Percentiles rank a stretch among this genome's conserved stretches.
Evolutionary conservation across 2,888 invertebrate genomes (phyloP).

Genomic region (Empis stercorea): DNA sequence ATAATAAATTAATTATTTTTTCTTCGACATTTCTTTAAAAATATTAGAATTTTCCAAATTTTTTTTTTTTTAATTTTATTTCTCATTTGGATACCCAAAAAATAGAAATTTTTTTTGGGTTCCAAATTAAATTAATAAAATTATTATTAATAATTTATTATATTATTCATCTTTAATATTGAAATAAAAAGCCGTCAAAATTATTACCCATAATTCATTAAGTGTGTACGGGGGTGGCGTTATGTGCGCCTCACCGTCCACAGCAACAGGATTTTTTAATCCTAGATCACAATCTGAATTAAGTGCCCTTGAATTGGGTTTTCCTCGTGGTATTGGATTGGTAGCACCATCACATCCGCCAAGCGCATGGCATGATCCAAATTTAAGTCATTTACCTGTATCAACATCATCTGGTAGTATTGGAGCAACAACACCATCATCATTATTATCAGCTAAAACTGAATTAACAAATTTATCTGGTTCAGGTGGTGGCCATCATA

Average conservation of each 20-base stretch:
- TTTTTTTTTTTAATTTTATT: no score
- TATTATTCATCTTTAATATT: constrained; percentile 4
- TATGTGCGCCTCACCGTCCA: constrained; percentile 39
- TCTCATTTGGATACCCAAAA: no score
- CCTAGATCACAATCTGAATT: constrained; percentile 35
- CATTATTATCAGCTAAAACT: constrained; percentile 23
- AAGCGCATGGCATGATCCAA: constrained; percentile 45
- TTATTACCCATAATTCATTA: constrained; percentile 38
- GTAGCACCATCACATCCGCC: constrained; percentile 43
- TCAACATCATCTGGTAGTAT: constrained; percentile 23
- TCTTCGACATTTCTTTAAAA: no score
- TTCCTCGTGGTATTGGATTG: constrained; percentile 43
- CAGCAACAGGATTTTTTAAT: constrained; percentile 37
- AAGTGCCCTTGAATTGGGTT: constrained; percentile 36
- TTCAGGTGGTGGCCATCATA: constrained; percentile 7
- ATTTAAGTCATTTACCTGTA: constrained; percentile 37
- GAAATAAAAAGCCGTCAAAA: constrained; percentile 31
- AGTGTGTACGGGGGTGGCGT: constrained; percentile 39
- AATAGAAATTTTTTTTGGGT: no score
- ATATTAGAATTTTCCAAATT: no score
- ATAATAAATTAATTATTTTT: no score
- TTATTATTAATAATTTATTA: not conserved
- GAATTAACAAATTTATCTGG: constrained; percentile 13
- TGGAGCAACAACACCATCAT: constrained; percentile 38
- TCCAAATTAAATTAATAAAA: not conserved